Conservation (phyloP, 2,113 vertebrate species). For the Eptesicus fuscus region DNA sequence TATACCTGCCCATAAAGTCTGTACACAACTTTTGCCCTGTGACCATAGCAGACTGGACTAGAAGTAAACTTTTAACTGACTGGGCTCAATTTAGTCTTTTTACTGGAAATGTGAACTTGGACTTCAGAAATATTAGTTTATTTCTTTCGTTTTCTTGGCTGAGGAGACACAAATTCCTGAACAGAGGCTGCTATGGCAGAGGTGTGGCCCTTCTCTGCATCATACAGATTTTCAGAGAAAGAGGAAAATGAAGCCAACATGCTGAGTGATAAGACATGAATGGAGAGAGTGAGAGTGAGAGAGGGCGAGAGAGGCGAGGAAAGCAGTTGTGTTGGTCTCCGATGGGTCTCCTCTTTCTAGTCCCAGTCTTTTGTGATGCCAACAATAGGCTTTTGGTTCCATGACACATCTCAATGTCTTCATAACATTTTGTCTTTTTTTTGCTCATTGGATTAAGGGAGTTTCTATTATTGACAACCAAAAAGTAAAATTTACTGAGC, state of each 20-base stretch:
- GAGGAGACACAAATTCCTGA: neutral
- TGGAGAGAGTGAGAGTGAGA: neutral
- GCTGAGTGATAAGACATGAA: neutral
- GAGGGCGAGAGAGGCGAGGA: too few species aligned
- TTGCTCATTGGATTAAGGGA: neutral
- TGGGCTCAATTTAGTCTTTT: neutral
- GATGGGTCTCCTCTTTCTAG: neutral
- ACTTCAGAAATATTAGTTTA: neutral
- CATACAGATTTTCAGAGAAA: neutral
- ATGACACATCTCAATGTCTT: neutral
- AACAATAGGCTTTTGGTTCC: neutral
- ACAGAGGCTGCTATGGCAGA: neutral
- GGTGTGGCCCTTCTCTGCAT: neutral
- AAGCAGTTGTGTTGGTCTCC: neutral
- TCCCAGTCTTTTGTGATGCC: neutral
- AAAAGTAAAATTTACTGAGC: neutral
- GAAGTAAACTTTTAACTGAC: neutral
- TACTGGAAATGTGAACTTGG: neutral
- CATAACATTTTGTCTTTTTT: neutral
- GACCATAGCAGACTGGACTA: neutral
- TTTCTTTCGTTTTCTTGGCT: neutral
- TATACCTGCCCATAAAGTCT: rapidly evolving
- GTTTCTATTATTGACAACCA: neutral
- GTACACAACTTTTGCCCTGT: neutral
- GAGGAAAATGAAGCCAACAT: neutral